Evolutionary conservation across 2,888 invertebrate species (phyloP), one percentile per base, ranked within the genome.

Genomic region (Dermolepida albohirtum): DNA sequence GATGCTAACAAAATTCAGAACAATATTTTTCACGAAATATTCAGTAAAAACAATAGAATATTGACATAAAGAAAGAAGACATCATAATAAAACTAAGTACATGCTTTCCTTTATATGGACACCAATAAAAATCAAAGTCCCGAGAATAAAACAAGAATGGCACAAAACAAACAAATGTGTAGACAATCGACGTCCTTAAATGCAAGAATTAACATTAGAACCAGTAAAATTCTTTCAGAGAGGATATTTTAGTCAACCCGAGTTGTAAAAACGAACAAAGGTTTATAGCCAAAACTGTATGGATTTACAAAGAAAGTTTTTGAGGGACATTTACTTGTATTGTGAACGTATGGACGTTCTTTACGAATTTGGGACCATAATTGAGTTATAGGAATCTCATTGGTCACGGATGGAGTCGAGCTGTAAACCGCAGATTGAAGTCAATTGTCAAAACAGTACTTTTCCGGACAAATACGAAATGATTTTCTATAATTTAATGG

Each of bases 351-450:
- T 5, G 16, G 40, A 39, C 40, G 17, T 14, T 14, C 17, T 16
- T 34, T 14, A 29, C 59, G 11, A 62, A 40, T 22, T 51, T 47
- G 49, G 51, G 43, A 29, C 22, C 39, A 51, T 63, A 67, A 54
- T 67, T 63, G 54, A 63, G 63, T 40, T 67, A 47, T 51, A 43
- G 63, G 47, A 5, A 62, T 8, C 47, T 29, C 51, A 63, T 67
- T 52, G 47, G 67, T 47, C 62, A 67, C 63, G 67, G 63, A 62
- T 11, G 10, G 10, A 49, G 12, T 14, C 39, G 29, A 52, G 63
- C 54, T 67, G 67, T 67, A 54, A 63, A 67, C 67, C 67, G 27
- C 67, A 67, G 67, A 63, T 54, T 54, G 63, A 63, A 52, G 11
- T 11, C 34, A 63, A 64, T 63, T 63, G 67, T 67, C 67, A 67